phyloP scores from a whole-genome alignment of 2,113 vertebrate genomes.

The Aviceda subcristata region DNA sequence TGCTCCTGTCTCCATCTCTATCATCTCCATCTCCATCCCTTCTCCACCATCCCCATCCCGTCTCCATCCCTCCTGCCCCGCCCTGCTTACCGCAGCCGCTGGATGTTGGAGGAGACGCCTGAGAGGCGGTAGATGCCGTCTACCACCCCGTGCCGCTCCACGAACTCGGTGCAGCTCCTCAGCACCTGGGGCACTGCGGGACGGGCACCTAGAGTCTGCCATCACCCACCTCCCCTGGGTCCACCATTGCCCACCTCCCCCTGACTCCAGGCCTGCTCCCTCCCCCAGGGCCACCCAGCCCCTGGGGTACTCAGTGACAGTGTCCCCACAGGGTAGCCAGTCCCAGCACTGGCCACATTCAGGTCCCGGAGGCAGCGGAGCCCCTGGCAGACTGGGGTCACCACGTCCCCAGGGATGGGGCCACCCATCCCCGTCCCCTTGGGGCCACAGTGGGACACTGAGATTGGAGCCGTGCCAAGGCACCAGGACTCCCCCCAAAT shows the following conservation, averaged over 20 bases:
- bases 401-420: rapidly evolving
- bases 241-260: too few species aligned
- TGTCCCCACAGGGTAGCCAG: neutral
- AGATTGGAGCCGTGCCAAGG: neutral
- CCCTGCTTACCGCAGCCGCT: conserved; percentile 81
- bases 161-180: conserved; percentile 84
- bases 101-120: conserved; percentile 92
- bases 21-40: neutral
- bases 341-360: neutral
- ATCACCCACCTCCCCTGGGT: neutral
- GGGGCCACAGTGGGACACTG: neutral
- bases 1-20: neutral
- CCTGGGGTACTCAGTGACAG: rapidly evolving
- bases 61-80: neutral
- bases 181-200: conserved; percentile 87
- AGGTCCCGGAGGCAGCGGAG: too few species aligned
- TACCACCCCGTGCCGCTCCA: conserved; percentile 88
- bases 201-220: neutral
- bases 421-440: neutral
- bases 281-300: neutral
- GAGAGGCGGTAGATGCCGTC: conserved; percentile 94
- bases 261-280: neutral
- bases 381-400: neutral
- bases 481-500: neutral
- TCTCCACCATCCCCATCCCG: neutral